Base-by-base conservation (phyloP, 2,888 invertebrate genomes). In the Ophraella communa region DNA sequence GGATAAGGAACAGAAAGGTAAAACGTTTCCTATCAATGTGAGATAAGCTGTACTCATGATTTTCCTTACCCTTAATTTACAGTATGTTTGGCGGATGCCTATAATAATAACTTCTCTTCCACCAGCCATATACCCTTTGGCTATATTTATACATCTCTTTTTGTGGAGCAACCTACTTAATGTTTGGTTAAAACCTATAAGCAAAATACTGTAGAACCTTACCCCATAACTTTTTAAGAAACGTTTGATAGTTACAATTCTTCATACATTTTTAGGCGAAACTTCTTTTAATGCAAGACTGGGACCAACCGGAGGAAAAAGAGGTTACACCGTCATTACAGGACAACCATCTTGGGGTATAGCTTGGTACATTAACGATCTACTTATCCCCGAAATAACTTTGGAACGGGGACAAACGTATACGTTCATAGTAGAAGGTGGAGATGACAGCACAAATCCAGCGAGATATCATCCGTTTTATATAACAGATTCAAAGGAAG, bases 331-430 rank as follows among this genome's bases (percentile, higher is more conserved):
- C 0, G 87, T 91, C 1, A 87, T 93, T 59, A 95, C 95, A 11
- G 92, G 93, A 49, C 86, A 87, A 72, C 90, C 92, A 4, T 91
- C 93, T 0, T 94, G 94, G 93, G 95, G 95, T 62, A 93, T 95
- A 68, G 92, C 94, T 17, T 96, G 94, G 94, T 96, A 94, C 84
- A 89, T 96, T 78, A 95, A 96, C 82, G 95, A 95, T 76, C 85
- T 90, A 70, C 86, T 96, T 18, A 94, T 95, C 70, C 96, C 96
- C 0, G 95, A 96, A 83, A 84, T 96, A 27, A 92, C 91, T 56
- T 91, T 96, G 66, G 93, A 94, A 79, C 85, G 95, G 49, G 95
- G 95, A 1, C 88, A 90, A 78, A 93, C 91, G 0, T 95, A 96
- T 83, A 91, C 90, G 30, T 96, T 96, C 80, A 80, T 88, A 21